Percentiles rank a stretch among this genome's conserved stretches.
Evolutionary conservation across 2,888 invertebrate genomes (phyloP).

Genomic region (Argyresthia albistria): DNA sequence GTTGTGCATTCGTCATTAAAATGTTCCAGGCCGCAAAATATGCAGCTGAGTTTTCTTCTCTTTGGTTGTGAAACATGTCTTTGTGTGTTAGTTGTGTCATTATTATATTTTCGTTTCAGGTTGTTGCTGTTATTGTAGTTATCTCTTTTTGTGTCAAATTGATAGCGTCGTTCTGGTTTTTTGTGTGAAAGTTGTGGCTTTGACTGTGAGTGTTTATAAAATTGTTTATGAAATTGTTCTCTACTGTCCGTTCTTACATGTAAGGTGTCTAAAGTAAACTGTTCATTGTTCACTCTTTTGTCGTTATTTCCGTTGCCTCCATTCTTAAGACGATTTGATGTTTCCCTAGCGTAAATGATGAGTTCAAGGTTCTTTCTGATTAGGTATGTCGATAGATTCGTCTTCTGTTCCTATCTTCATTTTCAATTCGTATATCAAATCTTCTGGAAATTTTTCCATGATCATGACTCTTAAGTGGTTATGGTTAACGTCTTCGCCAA

Average conservation of each 20-base stretch:
- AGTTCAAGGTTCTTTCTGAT: neutral
- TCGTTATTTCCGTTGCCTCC: too few relatives aligned
- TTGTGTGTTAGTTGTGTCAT: neutral
- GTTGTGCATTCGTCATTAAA: slow-evolving; percentile 3
- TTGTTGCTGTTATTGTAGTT: neutral
- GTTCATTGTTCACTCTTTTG: neutral
- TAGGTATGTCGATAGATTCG: neutral
- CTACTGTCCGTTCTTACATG: neutral
- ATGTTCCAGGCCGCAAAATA: slow-evolving; percentile 1
- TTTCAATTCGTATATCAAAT: slow-evolving; percentile 14
- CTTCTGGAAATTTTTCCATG: slow-evolving; percentile 16
- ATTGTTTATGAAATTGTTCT: too few relatives aligned
- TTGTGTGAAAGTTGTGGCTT: neutral
- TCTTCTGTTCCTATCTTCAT: neutral
- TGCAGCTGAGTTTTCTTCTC: neutral
- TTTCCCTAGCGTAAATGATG: slow-evolving; percentile 10
- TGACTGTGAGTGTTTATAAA: too few relatives aligned
- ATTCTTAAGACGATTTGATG: neutral
- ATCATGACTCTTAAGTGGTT: slow-evolving; percentile 9
- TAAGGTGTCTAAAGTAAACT: neutral
- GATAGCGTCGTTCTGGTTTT: neutral
- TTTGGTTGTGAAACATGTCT: neutral
- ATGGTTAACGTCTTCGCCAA: slow-evolving; percentile 4
- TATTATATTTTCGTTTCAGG: neutral
- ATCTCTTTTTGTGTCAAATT: neutral